Base-by-base conservation (phyloP, 2,113 vertebrate genomes). In the Dasypus novemcinctus region DNA sequence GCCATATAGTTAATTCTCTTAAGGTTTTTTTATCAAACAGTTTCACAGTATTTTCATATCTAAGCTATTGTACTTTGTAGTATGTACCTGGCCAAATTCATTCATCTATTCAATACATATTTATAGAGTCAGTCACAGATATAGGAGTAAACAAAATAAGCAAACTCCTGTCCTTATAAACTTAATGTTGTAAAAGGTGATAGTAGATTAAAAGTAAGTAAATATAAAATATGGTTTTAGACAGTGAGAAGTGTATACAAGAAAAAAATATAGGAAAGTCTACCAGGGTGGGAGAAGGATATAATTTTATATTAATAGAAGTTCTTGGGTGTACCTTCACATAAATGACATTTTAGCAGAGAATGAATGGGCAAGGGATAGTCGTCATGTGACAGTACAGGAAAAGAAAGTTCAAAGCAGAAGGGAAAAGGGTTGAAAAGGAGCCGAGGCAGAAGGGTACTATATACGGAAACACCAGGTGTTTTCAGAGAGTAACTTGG, bases 381-480 rank as follows among this genome's bases (percentile, higher is more conserved):
- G 29, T 13, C 33, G 49, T 1, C 75, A 82, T 12, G 41, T 36
- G 41, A 33, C 27, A 8, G 54, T 33, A 61, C 3, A 43, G 59
- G 25, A 63, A 81, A 88, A 54, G 23, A 61, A 81, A 63, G n/a
- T 64, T 46, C n/a, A 49, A 64, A 46, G 15, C 2, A 59, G 38
- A 83, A 33, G 2, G 23, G 2, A 68, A 49, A 68, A 33, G 13
- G 3, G 49, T 23, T 66, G 71, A 2, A 64, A 57, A 41, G 21
- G 20, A 87, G 27, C 23, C n/a, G 3, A n/a, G 63, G 10, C 36
- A 46, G 38, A 66, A 71, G 15, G 25, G n/a, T n/a, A n/a, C n/a
- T n/a, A n/a, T n/a, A n/a, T 9, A 49, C 11, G 46, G 9, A 9
- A 6, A 49, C 14, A 13, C 0, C 7, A 36, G 8, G 4, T 4